Evolutionary conservation across 2,113 vertebrate genomes (phyloP), one percentile per base, ranked within the genome.

Genomic region (Spea multiplicata): DNA sequence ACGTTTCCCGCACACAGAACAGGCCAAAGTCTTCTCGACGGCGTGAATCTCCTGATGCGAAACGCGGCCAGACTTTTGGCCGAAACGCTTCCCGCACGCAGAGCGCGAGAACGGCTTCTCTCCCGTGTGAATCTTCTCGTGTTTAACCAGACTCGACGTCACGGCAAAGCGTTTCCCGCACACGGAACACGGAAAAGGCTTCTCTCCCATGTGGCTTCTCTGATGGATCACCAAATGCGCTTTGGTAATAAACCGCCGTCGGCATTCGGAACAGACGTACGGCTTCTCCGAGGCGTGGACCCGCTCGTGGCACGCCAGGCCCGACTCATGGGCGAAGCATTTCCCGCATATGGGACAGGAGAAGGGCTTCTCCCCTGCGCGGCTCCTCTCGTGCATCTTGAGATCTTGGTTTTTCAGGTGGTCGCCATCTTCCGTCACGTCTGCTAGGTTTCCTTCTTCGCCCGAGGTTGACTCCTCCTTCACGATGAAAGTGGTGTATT

Each of bases 141-240:
- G 55, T 4, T 9, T 9, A 13, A 59, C 9, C 10, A 59, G 55
- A 13, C 4, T 13, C 10, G 55, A 59, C 9, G 10, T 9, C 9
- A 13, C 4, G 55, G 8, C 5, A 13, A 3, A 59, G 10, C 55
- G 14, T 13, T 59, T 59, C 12, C 55, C 55, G 55, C 55, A 59
- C 9, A 73, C 57, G 16, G 66, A 74, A 72, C 88, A 88, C 8
- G 47, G 52, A 64, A 83, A 86, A 0, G 85, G 79, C 61, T 84
- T 87, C 78, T 84, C 73, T 6, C 78, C 84, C 48, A 77, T 45
- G 3, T 89, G 88, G 65, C 76, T 83, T 64, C 73, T 84, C 67
- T 81, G 85, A 73, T 86, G 87, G 0, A 80, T 82, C 44, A 75
- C 84, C 50, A 89, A 85, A 8, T 79, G 48, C 6, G 62, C 49